Evolutionary conservation across 1,140 invertebrate genomes (phyloP).

Genomic region (Ostrea denselamellosa): DNA sequence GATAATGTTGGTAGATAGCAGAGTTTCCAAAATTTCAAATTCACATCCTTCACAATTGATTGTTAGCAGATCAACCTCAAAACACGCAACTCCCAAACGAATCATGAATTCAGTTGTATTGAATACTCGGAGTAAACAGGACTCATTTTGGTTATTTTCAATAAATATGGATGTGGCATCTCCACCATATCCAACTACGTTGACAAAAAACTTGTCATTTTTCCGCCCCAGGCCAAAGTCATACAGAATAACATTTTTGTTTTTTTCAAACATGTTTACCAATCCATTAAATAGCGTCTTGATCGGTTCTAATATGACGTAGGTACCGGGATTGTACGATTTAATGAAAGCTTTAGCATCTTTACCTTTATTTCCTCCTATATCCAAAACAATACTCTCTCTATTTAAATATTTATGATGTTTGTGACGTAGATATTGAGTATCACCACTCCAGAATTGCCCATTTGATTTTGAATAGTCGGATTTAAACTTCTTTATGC

Average conservation of each 20-base stretch:
- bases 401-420: slow-evolving; percentile 48
- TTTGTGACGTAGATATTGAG: slow-evolving; percentile 41
- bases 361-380: slow-evolving; percentile 50
- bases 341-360: slow-evolving; percentile 42
- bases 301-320: slow-evolving; percentile 48
- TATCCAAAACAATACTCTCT: slow-evolving; percentile 46
- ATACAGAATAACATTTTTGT: slow-evolving; percentile 44
- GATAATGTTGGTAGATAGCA: slow-evolving; percentile 45
- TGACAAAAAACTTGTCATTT: slow-evolving; percentile 43
- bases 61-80: slow-evolving; percentile 51
- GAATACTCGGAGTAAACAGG: slow-evolving; percentile 43
- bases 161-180: slow-evolving; percentile 49
- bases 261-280: slow-evolving; percentile 37
- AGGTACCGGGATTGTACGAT: slow-evolving; percentile 40
- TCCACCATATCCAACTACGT: slow-evolving; percentile 48
- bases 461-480: too few species aligned
- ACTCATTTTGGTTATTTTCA: slow-evolving; percentile 29
- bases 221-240: slow-evolving; percentile 49
- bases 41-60: slow-evolving; percentile 61
- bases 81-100: slow-evolving; percentile 41
- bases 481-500: too few species aligned
- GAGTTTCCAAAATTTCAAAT: slow-evolving; percentile 50
- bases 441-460: slow-evolving; percentile 45
- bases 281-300: slow-evolving; percentile 39
- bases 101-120: slow-evolving; percentile 49